Conservation (phyloP, 2,888 invertebrate genomes). For the Sesamia inferens region DNA sequence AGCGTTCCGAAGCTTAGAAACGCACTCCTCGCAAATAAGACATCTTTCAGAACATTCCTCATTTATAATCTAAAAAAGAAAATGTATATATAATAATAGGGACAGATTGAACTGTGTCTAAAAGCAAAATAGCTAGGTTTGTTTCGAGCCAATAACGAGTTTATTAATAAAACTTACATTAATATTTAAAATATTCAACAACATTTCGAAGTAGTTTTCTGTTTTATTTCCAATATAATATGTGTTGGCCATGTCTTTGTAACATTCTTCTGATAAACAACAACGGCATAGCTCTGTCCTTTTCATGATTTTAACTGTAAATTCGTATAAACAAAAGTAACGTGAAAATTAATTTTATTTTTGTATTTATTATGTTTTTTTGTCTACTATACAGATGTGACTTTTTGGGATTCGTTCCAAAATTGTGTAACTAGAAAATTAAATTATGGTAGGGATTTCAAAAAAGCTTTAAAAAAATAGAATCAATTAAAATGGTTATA, state of each 20-base stretch:
- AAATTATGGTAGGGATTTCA: too few relatives aligned
- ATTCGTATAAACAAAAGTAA: too few relatives aligned
- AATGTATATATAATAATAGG: too few relatives aligned
- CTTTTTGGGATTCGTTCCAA: slow-evolving; percentile 9
- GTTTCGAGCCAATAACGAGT: too few relatives aligned
- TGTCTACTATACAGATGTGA: background rate
- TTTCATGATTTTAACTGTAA: slow-evolving; percentile 40
- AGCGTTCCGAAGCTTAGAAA: slow-evolving; percentile 53
- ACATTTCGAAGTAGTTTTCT: slow-evolving; percentile 62
- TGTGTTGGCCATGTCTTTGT: slow-evolving; percentile 58
- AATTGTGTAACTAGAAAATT: background rate
- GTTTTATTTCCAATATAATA: slow-evolving; percentile 50
- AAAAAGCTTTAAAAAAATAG: too few relatives aligned
- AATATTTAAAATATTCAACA: slow-evolving; percentile 52
- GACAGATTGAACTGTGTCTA: background rate
- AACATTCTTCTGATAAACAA: slow-evolving; percentile 63
- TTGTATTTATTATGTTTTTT: too few relatives aligned
- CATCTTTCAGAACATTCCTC: slow-evolving; percentile 9
- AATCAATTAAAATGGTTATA: too few relatives aligned
- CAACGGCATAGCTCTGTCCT: slow-evolving; percentile 57
- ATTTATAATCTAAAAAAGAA: slow-evolving; percentile 30
- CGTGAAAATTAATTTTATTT: too few relatives aligned
- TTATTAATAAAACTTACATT: slow-evolving; percentile 39
- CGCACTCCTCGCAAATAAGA: slow-evolving; percentile 59
- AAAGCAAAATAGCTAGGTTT: background rate